A percentile compares a stretch with the other conserved stretches of the same genome.
Conservation (phyloP, 2,888 invertebrate genomes). For the Melanophora roralis region DNA sequence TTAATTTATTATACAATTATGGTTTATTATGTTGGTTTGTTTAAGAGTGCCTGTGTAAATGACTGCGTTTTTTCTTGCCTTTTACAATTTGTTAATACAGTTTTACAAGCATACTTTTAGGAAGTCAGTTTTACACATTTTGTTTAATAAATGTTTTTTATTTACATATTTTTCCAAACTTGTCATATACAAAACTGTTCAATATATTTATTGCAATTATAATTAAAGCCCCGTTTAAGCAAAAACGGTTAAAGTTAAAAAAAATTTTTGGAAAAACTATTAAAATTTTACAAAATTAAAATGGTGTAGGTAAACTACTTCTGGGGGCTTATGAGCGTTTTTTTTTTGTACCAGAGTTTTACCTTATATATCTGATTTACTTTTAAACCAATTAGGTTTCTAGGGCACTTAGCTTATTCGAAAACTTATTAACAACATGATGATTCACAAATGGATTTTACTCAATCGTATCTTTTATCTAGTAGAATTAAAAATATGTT, state of each 20-base stretch:
- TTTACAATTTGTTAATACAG: slow-evolving; percentile 27
- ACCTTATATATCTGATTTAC: too few species aligned
- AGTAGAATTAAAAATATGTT: too few species aligned
- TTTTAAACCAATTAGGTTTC: too few species aligned
- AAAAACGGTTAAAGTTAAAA: neutral
- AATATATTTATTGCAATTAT: slow-evolving; percentile 40
- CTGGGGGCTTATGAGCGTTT: too few species aligned
- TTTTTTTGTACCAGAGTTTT: too few species aligned
- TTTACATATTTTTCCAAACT: neutral
- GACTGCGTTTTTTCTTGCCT: neutral
- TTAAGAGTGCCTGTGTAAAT: neutral
- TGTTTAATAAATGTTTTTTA: neutral
- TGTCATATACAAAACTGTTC: neutral
- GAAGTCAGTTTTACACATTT: slow-evolving; percentile 3
- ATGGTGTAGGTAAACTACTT: too few species aligned
- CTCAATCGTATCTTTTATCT: too few species aligned
- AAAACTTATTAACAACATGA: too few species aligned
- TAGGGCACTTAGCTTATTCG: too few species aligned
- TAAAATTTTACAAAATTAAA: too few species aligned
- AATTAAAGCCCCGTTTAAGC: slow-evolving; percentile 17
- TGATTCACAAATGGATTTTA: too few species aligned
- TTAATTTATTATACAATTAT: slow-evolving; percentile 60
- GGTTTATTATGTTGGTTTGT: slow-evolving; percentile 42
- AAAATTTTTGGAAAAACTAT: too few species aligned
- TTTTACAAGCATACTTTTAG: slow-evolving; percentile 46